Base-by-base conservation (phyloP, 1,140 invertebrate species). In the Trichomalopsis sarcophagae region DNA sequence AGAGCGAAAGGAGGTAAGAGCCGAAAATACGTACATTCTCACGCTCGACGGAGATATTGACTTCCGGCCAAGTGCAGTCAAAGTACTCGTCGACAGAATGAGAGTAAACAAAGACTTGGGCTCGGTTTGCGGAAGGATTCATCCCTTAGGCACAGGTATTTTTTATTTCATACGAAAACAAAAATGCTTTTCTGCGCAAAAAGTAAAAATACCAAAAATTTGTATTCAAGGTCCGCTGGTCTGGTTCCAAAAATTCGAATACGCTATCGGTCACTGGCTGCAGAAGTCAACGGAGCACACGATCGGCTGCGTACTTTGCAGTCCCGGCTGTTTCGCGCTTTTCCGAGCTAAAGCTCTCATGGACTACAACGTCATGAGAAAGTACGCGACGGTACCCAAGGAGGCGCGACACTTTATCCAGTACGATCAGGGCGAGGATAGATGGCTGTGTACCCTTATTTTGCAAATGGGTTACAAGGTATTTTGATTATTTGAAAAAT, bases 251-350 rank as follows among this genome's bases (percentile, higher is more conserved):
- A 96, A 97, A 90, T 98, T 98, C 89, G 98, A 98, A 92, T 98
- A 98, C 89, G 97, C 98, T 4, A 96, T 98, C 89, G 97, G 97
- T 71, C 98, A 98, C 94, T 98, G 98, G 98, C 95, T 98, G 73
- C 98, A 98, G 93, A 98, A 98, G 91, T 97, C 98, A n/a, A 98
- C 98, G 0, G 98, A 98, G 91, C 97, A 98, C 89, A 97, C 97
- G 89, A 97, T 97, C 89, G 97, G 96, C 2, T 98, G 97, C 91
- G 97, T 98, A 2, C 94, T 98, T 9, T 98, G 97, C 93, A 97
- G 96, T 90, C 98, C 98, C 21, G 98, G 98, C 44, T 98, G 98
- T 92, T 99, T 99, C 92, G 98, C 97, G 11, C 92, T 99, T 2
- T 98, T 98, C 89, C 94, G 98, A 84, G 97, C 96, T 11, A 96